These are phyloP conservation scores for Sylvia borin DNA, from an alignment of 2,797 vertebrate genomes.

Conservation along the genomic window DNA sequence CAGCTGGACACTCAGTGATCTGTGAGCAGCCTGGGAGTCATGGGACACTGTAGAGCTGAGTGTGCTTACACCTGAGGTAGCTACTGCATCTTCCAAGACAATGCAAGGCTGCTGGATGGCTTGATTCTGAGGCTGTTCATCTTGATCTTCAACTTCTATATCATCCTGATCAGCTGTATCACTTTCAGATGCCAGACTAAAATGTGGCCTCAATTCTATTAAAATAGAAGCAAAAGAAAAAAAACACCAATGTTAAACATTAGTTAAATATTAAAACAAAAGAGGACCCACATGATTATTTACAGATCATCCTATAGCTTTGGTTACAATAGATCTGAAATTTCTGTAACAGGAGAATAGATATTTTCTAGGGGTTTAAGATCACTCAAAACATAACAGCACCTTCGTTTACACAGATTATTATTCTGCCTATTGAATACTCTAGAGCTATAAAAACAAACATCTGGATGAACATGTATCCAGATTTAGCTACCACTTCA, in stretches of 20 bases:
- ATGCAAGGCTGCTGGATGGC: slow-evolving; percentile 74
- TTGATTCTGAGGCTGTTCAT: slow-evolving; percentile 76
- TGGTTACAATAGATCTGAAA: background rate
- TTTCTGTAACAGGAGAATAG: background rate
- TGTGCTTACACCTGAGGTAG: slow-evolving; percentile 96
- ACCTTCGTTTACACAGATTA: background rate
- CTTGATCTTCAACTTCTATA: slow-evolving; percentile 82
- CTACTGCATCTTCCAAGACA: slow-evolving; percentile 88
- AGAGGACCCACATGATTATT: background rate
- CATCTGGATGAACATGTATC: background rate
- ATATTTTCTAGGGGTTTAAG: background rate
- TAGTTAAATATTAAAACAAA: background rate
- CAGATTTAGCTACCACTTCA: background rate
- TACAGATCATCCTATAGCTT: background rate
- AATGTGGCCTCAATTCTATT: slow-evolving; percentile 93
- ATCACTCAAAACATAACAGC: background rate
- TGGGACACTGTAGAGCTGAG: slow-evolving; percentile 96
- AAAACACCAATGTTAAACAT: background rate
- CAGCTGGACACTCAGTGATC: slow-evolving; percentile 89
- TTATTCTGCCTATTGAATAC: background rate
- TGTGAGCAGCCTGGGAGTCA: slow-evolving; percentile 87
- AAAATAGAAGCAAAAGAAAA: background rate
- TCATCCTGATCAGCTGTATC: slow-evolving; percentile 93
- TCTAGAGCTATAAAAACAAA: background rate
- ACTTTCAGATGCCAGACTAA: slow-evolving; percentile 94